These are phyloP conservation scores for Delia radicum DNA, from an alignment of 1,140 invertebrate genomes.

Conservation along the genomic window DNA sequence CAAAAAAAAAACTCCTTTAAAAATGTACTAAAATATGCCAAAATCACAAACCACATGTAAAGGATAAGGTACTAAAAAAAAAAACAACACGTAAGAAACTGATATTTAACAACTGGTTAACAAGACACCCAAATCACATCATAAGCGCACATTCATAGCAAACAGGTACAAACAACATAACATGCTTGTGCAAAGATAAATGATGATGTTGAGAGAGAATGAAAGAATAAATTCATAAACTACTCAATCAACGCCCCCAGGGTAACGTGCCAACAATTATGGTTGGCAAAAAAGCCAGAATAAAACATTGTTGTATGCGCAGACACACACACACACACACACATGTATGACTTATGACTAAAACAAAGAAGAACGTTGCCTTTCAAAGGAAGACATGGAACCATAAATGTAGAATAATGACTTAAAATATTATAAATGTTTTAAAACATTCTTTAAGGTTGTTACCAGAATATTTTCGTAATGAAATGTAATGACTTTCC, in stretches of 20 bases:
- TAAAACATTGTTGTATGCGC: too few relatives aligned
- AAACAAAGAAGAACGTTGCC: not conserved
- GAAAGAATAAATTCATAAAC: conserved; percentile 18
- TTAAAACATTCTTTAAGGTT: not conserved
- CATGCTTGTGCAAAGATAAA: not conserved
- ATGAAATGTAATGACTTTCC: not conserved
- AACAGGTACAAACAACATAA: not conserved
- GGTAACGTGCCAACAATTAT: conserved; percentile 21
- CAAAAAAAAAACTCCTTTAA: not conserved
- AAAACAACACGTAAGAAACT: not conserved
- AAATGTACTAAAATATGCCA: not conserved
- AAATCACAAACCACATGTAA: not conserved
- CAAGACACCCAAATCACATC: not conserved
- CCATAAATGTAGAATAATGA: not conserved
- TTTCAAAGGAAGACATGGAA: not conserved
- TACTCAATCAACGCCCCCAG: conserved; percentile 24
- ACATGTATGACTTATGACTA: too few relatives aligned
- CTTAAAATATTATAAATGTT: not conserved
- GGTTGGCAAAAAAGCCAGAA: not conserved
- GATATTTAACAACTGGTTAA: conserved; percentile 1
- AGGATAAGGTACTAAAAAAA: not conserved
- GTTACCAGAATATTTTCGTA: not conserved
- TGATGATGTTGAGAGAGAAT: not conserved
- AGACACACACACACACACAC: too few relatives aligned
- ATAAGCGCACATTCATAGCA: not conserved